A percentile compares a stretch with the other conserved stretches of the same genome.
Evolutionary conservation across 35 echinoderm and acorn worm genomes (phyloP).

Genomic region (Antedon bifida): DNA sequence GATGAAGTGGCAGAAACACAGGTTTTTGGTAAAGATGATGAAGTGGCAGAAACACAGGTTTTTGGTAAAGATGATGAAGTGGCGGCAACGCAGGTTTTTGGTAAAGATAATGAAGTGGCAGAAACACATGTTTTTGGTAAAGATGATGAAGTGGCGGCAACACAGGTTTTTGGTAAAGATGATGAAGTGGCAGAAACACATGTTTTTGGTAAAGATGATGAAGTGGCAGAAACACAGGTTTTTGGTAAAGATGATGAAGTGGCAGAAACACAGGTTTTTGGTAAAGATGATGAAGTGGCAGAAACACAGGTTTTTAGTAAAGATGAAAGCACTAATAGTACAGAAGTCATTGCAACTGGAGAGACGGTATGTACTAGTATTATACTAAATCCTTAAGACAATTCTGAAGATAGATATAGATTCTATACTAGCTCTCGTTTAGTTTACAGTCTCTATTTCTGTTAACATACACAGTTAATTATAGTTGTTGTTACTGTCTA

Average conservation of each 20-base stretch:
- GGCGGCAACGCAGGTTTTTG: background rate
- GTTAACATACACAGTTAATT: too few relatives aligned
- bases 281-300: background rate
- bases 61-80: background rate
- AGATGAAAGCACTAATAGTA: background rate
- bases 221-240: background rate
- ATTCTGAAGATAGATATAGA: too few relatives aligned
- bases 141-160: background rate
- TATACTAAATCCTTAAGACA: too few relatives aligned
- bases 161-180: background rate
- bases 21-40: background rate
- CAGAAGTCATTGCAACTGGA: background rate
- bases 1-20: background rate
- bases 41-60: background rate
- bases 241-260: background rate
- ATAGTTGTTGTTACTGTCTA: too few relatives aligned
- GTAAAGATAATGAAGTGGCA: background rate
- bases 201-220: background rate
- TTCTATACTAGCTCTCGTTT: too few relatives aligned
- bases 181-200: background rate
- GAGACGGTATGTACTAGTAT: background rate
- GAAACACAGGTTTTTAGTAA: background rate
- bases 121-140: background rate
- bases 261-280: background rate
- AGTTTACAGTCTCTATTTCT: too few relatives aligned